Base-by-base conservation (phyloP, 1,140 invertebrate species). In the Drusus annulatus region DNA sequence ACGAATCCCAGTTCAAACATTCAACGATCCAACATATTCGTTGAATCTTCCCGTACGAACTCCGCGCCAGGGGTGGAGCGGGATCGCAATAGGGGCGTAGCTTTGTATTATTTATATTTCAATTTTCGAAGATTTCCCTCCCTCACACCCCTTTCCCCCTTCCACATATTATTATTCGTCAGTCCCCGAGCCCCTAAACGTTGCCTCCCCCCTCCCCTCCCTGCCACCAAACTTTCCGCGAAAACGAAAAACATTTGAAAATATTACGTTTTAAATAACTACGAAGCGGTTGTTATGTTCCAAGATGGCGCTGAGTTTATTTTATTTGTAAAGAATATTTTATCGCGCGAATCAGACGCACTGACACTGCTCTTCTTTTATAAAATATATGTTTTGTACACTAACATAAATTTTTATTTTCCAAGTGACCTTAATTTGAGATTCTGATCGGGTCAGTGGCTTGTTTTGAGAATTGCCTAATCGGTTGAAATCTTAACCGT, bases 31-130 rank as follows among this genome's bases (percentile, higher is more conserved):
- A 56, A 56, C 5, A 0, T 17, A 56, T 7, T 21, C 23, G 69
- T 74, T 54, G 52, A 74, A 74, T 74, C 15, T 7, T 21, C 10
- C 8, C 13, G 8, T 3, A 51, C 4, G 68, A 71, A 71, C 68
- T 21, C 68, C 7, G 17, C 16, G 25, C 17, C 31, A 52, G 69
- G 25, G 69, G 21, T 21, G 69, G 50, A 56, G 52, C 15, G 17
- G 69, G 50, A n/a, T n/a, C 51, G 50, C 51, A 56, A 7, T 54
- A 19, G 51, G 51, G 21, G 51, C 21, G 51, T 17, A 31, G 16
- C 63, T 80, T 76, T 82, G 78, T 82, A 82, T 82, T 82, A 82
- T 82, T 80, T 82, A 82, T 82, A 80, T 82, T 82, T 82, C 81
- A 82, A 82, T 82, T 82, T 82, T 82, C 81, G 68, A 82, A 82